phyloP scores from a whole-genome alignment of 2,888 invertebrate genomes.

The Pristionchus entomophagus region DNA sequence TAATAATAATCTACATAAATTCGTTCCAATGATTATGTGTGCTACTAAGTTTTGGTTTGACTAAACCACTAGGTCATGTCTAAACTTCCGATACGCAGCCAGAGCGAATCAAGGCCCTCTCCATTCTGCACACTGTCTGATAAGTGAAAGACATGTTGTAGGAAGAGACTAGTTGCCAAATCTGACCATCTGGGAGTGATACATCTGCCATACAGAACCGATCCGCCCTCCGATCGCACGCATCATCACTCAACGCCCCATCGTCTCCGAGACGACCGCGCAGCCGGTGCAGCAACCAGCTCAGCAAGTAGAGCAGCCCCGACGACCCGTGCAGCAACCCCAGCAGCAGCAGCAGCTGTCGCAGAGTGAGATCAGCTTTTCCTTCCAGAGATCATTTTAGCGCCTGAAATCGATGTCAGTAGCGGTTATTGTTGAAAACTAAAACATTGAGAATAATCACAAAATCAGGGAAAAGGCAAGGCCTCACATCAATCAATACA shows the following conservation, averaged over 20 bases:
- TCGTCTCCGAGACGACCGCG: neutral
- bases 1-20: too few species aligned
- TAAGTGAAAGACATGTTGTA: too few species aligned
- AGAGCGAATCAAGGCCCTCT: neutral
- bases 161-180: too few species aligned
- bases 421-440: too few species aligned
- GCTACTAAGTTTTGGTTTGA: neutral
- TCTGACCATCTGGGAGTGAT: too few species aligned
- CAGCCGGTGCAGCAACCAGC: conserved; percentile 29
- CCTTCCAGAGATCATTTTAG: too few species aligned
- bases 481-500: too few species aligned
- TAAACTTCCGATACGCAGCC: neutral
- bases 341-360: neutral
- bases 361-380: neutral
- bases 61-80: neutral
- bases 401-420: too few species aligned
- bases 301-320: conserved; percentile 3
- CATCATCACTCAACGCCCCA: neutral
- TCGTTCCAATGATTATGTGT: too few species aligned
- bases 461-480: too few species aligned
- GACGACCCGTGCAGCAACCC: neutral
- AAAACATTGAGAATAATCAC: too few species aligned
- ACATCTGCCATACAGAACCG: neutral
- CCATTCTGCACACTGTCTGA: too few species aligned
- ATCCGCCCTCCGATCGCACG: neutral